Evolutionary conservation across 2,888 invertebrate genomes (phyloP).

Genomic region (Oxystoma pomonae): DNA sequence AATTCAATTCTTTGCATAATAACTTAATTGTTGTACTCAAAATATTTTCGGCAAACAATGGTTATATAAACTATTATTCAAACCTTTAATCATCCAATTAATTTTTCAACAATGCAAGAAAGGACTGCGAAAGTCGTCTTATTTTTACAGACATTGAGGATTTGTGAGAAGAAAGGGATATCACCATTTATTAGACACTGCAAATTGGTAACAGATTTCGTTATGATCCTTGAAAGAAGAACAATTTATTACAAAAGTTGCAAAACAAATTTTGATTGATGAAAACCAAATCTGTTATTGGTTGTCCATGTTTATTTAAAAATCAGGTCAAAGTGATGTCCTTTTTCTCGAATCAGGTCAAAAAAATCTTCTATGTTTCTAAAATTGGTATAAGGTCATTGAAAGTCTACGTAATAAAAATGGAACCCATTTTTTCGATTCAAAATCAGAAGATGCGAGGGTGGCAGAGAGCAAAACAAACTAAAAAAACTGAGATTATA

Average conservation of each 20-base stretch:
- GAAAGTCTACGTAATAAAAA: too few relatives aligned
- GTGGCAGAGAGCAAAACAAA: too few relatives aligned
- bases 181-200: neutral
- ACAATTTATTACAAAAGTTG: neutral
- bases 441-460: too few relatives aligned
- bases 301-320: neutral
- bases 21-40: neutral
- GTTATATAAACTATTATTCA: neutral
- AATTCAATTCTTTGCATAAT: neutral
- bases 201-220: neutral
- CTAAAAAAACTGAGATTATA: too few relatives aligned
- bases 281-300: neutral
- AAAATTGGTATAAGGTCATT: neutral
- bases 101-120: too few relatives aligned
- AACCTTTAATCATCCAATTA: neutral
- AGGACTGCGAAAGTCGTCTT: neutral
- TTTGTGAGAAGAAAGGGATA: neutral
- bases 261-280: neutral
- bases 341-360: neutral
- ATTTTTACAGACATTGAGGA: neutral
- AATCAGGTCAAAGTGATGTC: neutral
- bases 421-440: neutral
- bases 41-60: neutral
- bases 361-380: neutral
- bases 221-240: neutral